A percentile compares a stretch with the other conserved stretches of the same genome.
Evolutionary conservation across 2,113 vertebrate genomes (phyloP).

Genomic region (Grallaria varia): DNA sequence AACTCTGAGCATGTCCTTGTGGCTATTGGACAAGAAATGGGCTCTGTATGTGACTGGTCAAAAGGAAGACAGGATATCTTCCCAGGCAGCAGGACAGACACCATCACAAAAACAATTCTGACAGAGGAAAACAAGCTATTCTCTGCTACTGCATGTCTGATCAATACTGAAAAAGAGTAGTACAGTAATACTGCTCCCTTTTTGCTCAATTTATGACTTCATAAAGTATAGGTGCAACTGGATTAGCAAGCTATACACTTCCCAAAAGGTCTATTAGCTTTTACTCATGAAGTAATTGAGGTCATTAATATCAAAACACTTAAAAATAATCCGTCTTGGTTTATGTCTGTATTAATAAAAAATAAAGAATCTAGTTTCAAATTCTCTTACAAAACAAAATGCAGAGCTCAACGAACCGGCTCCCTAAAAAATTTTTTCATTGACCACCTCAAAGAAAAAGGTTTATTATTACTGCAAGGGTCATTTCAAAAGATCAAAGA

Average conservation of each 20-base stretch:
- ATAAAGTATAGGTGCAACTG: not conserved
- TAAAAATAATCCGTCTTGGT: not conserved
- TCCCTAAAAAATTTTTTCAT: not conserved
- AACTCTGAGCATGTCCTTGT: not conserved
- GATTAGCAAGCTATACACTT: not conserved
- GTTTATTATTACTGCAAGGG: not conserved
- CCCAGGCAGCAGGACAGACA: not conserved
- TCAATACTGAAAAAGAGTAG: accelerated
- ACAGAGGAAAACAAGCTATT: not conserved
- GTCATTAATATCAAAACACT: not conserved
- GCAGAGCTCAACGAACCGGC: not conserved
- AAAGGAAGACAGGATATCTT: not conserved
- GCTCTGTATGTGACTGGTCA: not conserved
- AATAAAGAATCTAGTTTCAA: not conserved
- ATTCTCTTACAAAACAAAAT: not conserved
- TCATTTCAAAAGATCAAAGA: not conserved
- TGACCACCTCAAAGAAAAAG: not conserved
- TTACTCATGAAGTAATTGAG: not conserved
- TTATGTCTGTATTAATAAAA: not conserved
- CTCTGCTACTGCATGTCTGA: not conserved
- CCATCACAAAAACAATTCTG: not conserved
- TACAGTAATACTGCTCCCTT: not conserved
- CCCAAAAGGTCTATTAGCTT: not conserved
- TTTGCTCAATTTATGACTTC: not conserved
- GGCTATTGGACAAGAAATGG: not conserved